Percentiles rank a stretch among this genome's conserved stretches.
Conservation (phyloP, 2,888 invertebrate genomes). For the Gandaritis pyraliata region DNA sequence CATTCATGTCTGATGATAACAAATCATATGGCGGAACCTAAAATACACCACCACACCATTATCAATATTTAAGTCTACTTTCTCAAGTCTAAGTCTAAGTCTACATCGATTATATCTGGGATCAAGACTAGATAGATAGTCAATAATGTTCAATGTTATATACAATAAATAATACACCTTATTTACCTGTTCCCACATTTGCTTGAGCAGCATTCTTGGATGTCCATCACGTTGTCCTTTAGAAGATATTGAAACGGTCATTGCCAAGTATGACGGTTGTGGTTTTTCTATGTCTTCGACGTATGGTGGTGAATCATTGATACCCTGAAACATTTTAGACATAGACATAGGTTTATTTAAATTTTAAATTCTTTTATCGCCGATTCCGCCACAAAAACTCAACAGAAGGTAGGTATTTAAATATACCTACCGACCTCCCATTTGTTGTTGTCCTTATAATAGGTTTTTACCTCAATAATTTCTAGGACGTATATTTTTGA, state of each 20-base stretch:
- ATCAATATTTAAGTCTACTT: background rate
- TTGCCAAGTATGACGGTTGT: conserved; percentile 65
- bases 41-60: conserved; percentile 33
- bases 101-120: background rate
- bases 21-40: conserved; percentile 75
- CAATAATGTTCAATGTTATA: background rate
- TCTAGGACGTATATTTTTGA: no score
- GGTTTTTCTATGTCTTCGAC: conserved; percentile 70
- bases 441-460: no score
- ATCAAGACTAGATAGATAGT: background rate
- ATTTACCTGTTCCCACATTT: conserved; percentile 78
- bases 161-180: background rate
- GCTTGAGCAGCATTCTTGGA: conserved; percentile 67
- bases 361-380: no score
- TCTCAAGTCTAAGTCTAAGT: background rate
- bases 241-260: conserved; percentile 71
- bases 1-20: conserved; percentile 58
- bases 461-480: no score
- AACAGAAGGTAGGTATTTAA: no score
- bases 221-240: conserved; percentile 76
- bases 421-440: no score
- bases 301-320: conserved; percentile 75
- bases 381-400: no score
- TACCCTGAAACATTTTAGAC: conserved; percentile 57
- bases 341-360: no score